phyloP scores from a whole-genome alignment of 2,113 vertebrate species.

The Mesocricetus auratus region DNA sequence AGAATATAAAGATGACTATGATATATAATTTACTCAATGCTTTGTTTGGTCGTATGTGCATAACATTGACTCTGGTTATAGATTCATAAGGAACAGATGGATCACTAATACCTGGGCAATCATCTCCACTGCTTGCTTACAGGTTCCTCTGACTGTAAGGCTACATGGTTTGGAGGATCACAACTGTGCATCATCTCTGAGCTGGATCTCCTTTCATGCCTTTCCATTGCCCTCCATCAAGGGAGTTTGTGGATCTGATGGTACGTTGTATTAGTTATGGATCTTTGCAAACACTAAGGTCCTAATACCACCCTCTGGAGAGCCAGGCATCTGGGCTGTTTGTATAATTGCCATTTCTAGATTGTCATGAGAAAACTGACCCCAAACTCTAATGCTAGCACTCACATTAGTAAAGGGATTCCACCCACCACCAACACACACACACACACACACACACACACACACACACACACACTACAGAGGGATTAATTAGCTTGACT shows the following conservation, averaged over 20 bases:
- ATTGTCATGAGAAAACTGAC: neutral
- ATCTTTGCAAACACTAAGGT: neutral
- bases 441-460: fast-evolving
- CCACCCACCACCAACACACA: too few relatives aligned
- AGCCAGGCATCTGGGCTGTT: neutral
- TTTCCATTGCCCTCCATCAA: neutral
- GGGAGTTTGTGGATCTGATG: too few relatives aligned
- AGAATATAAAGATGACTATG: neutral
- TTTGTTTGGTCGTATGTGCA: neutral
- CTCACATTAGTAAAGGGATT: neutral
- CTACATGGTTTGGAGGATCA: neutral
- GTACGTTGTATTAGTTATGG: neutral
- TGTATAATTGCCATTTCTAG: neutral
- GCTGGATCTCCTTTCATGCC: neutral
- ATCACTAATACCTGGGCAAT: neutral
- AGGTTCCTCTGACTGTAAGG: fast-evolving
- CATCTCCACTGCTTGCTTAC: neutral
- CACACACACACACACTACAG: neutral
- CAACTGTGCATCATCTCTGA: fast-evolving
- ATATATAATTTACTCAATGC: neutral
- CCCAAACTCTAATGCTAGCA: neutral
- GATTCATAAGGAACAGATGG: neutral
- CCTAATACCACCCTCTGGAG: neutral
- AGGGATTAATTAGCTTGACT: neutral
- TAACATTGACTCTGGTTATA: neutral